Evolutionary conservation across 2,888 invertebrate genomes (phyloP).

Genomic region (Liopterus haemorrhoidalis): DNA sequence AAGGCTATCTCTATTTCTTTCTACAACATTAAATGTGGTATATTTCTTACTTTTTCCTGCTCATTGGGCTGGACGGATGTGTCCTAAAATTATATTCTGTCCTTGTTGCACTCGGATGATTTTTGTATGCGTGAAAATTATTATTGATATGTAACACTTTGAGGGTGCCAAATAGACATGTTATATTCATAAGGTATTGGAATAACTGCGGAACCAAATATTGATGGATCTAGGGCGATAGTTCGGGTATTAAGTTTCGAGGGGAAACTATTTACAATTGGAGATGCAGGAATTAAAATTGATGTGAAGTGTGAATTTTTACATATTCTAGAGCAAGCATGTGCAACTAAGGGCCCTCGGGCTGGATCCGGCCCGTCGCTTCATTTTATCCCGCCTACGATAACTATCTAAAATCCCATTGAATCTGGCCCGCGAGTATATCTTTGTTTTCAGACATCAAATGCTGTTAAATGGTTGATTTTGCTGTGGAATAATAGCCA

Average conservation of each 20-base stretch:
- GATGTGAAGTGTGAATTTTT: too few species aligned
- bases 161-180: constrained; percentile 48
- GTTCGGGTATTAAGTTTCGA: constrained; percentile 14
- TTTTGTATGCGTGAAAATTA: constrained; percentile 44
- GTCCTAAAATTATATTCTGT: constrained; percentile 30
- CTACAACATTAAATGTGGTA: constrained; percentile 22
- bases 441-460: too few species aligned
- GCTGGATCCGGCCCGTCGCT: too few species aligned
- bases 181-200: constrained; percentile 46
- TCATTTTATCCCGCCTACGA: too few species aligned
- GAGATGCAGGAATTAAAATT: too few species aligned
- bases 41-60: constrained; percentile 31
- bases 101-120: constrained; percentile 28
- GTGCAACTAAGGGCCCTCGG: too few species aligned
- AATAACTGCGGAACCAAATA: constrained; percentile 1
- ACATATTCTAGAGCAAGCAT: too few species aligned
- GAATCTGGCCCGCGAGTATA: too few species aligned
- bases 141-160: constrained; percentile 47
- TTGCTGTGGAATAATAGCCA: too few species aligned
- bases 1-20: constrained; percentile 36
- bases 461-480: too few species aligned
- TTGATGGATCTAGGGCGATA: constrained; percentile 16
- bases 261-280: constrained; percentile 15
- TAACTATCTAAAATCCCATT: too few species aligned
- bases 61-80: constrained; percentile 40